Evolutionary conservation across 1,140 invertebrate species (phyloP).

Genomic region (Maconellicoccus hirsutus): DNA sequence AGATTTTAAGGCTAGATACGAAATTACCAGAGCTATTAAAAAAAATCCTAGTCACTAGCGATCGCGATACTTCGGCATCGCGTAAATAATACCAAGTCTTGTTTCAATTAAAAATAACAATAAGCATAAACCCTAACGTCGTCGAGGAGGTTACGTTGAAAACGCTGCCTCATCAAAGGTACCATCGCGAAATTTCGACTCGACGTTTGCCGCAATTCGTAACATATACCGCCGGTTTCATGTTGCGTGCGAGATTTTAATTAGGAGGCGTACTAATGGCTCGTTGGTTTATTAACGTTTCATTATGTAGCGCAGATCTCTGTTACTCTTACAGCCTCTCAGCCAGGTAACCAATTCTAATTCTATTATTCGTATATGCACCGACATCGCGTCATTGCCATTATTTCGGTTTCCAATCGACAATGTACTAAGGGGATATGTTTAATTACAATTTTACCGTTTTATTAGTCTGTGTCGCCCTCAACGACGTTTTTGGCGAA

Average conservation of each 20-base stretch:
- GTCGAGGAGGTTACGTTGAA: not conserved
- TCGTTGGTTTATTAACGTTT: not conserved
- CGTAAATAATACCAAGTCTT: not conserved
- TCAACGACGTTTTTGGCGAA: no score
- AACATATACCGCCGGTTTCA: no score
- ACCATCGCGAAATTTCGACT: not conserved
- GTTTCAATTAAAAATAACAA: slow-evolving; percentile 10
- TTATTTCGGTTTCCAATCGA: no score
- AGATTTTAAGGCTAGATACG: not conserved
- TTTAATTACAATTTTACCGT: no score
- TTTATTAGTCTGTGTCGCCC: no score
- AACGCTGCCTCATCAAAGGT: no score
- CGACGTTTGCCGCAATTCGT: not conserved
- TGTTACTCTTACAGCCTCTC: no score
- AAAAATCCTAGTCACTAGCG: not conserved
- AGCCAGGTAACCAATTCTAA: no score
- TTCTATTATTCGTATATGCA: no score
- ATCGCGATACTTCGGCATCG: not conserved
- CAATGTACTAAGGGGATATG: no score
- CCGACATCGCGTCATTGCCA: no score
- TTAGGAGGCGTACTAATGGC: not conserved
- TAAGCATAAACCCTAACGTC: not conserved
- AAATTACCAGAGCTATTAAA: not conserved
- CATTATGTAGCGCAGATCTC: no score
- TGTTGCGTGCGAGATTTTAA: not conserved